Base-by-base conservation (phyloP, 2,888 invertebrate genomes). In the Himalopsyche tibetana region DNA sequence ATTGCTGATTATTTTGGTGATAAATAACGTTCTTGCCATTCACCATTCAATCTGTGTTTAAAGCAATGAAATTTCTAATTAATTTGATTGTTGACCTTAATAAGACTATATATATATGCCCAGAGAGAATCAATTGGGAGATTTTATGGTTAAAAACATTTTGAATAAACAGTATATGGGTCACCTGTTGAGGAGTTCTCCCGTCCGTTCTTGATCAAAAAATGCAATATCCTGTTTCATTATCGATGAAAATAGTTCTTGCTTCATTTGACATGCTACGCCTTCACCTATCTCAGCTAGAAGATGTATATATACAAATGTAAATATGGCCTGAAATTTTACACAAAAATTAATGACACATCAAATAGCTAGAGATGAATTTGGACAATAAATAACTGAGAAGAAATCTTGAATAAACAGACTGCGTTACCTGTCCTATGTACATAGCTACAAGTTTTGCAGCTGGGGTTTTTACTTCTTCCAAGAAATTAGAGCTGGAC, bases 201-300 rank as follows among this genome's bases (percentile, higher is more conserved):
- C 99, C 0, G 98, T 98, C 90, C 97, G 95, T 91, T 98, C 96
- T 89, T 94, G 93, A 91, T 99, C 99, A 91, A 98, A 99, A 91
- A 99, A 99, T 11, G 95, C 94, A 90, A 99, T 95, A 89, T 99
- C 97, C 91, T 99, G 98, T 88, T 94, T 94, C 11, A 99, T 92
- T 84, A 99, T 95, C 5, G 97, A 96, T 84, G 94, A 92, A 92
- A 98, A 99, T 40, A 99, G 93, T 89, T 96, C 96, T 88, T 95
- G 95, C 87, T 97, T 96, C 93, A 99, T 94, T 86, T 96, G 94
- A 12, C 95, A 94, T 0, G 98, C 98, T 87, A 99, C 95, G 89
- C 95, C 94, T 92, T 99, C 99, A 0, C 99, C 99, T 80, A 98
- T 95, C 90, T 96, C 95, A 0, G 98, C 96, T 63, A 99, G 92